Evolutionary conservation across 2,797 vertebrate genomes (phyloP).

Genomic region (Chloroceryle inda): DNA sequence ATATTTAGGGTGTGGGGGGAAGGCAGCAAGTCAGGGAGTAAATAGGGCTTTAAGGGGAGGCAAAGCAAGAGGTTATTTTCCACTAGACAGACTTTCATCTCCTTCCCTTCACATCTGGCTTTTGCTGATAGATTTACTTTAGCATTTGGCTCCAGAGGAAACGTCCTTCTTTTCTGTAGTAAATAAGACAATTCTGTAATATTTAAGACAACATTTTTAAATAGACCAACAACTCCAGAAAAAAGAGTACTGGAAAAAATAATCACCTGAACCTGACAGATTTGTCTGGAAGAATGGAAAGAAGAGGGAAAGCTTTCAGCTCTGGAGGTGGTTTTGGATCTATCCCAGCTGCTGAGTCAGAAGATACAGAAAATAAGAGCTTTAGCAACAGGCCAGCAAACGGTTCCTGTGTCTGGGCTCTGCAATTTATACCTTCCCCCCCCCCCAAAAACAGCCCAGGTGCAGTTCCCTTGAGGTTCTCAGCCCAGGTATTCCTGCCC

Average conservation of each 20-base stretch:
- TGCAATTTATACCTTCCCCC: not conserved
- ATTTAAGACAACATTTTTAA: not conserved
- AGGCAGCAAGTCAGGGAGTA: not conserved
- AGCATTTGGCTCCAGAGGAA: not conserved
- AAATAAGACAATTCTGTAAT: not conserved
- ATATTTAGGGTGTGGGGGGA: no score
- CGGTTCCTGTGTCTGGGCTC: not conserved
- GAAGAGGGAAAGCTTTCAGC: not conserved
- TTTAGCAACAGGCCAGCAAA: not conserved
- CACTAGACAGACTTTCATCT: not conserved
- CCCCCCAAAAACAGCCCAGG: not conserved
- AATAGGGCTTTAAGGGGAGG: not conserved
- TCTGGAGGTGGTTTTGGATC: not conserved
- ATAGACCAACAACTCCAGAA: not conserved
- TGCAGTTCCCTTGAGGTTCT: not conserved
- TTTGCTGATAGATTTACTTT: not conserved
- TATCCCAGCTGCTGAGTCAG: not conserved
- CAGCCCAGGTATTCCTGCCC: not conserved
- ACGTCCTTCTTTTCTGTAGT: not conserved
- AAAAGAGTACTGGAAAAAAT: not conserved
- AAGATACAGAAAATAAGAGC: not conserved
- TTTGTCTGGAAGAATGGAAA: not conserved
- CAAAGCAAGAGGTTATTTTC: not conserved
- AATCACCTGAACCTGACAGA: not conserved
- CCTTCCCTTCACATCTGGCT: not conserved